Base-by-base conservation (phyloP, 2,888 invertebrate species). In the Sminthurinus aureus region DNA sequence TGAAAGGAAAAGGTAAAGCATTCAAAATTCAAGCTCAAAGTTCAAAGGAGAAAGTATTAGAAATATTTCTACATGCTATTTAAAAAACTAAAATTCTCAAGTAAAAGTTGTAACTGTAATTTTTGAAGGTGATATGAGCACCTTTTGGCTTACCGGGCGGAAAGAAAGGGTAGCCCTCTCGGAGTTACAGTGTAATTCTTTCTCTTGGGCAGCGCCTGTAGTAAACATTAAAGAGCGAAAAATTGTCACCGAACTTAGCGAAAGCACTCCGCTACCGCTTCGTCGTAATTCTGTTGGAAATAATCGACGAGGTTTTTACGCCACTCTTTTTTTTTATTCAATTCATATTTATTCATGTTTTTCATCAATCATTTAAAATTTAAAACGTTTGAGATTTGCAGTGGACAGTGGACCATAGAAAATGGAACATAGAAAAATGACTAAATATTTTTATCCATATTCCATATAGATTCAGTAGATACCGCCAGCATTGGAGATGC, bases 1-100 rank as follows among this genome's bases (percentile, higher is more conserved):
- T 98, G 0, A 98, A 97, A 91, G 98, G 96, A 74, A 96, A 96
- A 93, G 96, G 96, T 93, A 90, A 90, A 88, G 79, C 20, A 11
- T 52, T 6, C 51, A 64, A 38, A 18, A 75, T 73, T 13, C n/a
- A n/a, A n/a, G n/a, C n/a, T 71, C 18, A 12, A 51, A 50, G 69
- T 22, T 76, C 66, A 13, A 26, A 22, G 18, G 73, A 73, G 73
- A 73, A 2, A 77, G 38, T 38, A 38, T 38, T 38, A 0, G 3
- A n/a, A 15, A 13, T 11, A 1, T 66, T 66, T n/a, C 38, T 4
- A 38, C 38, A 4, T 38, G 24, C 0, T 69, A 69, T n/a, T 69
- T 2, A 20, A 69, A 9, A 69, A 12, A 69, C n/a, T 11, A 38
- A 38, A 38, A 38, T 6, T 38, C 6, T 38, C 38, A 66, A n/a